A percentile compares a stretch with the other conserved stretches of the same genome.
Evolutionary conservation across 2,797 vertebrate species (phyloP).

Genomic region (Miichthys miiuy): DNA sequence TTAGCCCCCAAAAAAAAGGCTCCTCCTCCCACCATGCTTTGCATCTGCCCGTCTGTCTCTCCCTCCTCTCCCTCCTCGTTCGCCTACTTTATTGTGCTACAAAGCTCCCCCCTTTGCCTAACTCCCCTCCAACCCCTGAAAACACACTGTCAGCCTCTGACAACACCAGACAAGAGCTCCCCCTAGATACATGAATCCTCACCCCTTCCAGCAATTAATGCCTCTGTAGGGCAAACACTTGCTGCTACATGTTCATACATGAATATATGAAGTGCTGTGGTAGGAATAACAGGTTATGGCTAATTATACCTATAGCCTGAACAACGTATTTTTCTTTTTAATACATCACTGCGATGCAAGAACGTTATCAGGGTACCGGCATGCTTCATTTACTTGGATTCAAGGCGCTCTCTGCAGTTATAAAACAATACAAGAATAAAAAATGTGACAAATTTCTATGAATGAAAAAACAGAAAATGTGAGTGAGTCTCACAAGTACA

Average conservation of each 20-base stretch:
- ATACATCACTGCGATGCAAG: not conserved
- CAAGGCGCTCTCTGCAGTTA: not conserved
- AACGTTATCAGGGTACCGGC: too few species aligned
- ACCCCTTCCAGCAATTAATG: conserved; percentile 20
- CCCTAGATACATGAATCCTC: conserved; percentile 68
- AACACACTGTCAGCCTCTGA: conserved; percentile 53
- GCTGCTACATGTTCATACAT: not conserved
- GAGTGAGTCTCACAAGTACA: not conserved
- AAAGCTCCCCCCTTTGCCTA: conserved; percentile 12
- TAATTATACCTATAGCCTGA: not conserved
- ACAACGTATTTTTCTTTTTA: not conserved
- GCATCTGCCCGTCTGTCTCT: conserved; percentile 30
- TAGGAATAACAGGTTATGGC: not conserved
- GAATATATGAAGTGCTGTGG: too few species aligned
- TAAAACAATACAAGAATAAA: not conserved
- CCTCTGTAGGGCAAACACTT: conserved; percentile 2
- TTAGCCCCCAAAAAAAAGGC: conserved; percentile 20
- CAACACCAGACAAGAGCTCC: conserved; percentile 78
- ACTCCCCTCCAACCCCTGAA: conserved; percentile 32
- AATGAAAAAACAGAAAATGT: not conserved
- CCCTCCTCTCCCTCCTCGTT: conserved; percentile 16
- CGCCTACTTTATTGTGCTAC: conserved; percentile 38
- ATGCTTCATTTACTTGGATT: not conserved
- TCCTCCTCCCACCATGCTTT: conserved; percentile 43
- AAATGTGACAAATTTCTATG: not conserved